Evolutionary conservation across 2,888 invertebrate genomes (phyloP), one percentile per base, ranked within the genome.

Genomic region (Volucella zonaria): DNA sequence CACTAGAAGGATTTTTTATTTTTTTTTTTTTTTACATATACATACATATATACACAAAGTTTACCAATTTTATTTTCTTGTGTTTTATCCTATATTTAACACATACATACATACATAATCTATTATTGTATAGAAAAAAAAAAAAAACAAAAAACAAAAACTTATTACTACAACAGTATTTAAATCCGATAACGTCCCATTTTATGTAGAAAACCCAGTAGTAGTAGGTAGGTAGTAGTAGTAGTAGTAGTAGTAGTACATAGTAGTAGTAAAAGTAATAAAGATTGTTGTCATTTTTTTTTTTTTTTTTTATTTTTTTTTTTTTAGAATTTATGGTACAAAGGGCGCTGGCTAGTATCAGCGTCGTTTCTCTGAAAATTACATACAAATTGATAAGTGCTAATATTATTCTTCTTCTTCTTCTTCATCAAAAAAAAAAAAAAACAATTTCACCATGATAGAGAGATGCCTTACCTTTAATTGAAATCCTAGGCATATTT

Each of bases 291-390:
- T 31, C 12, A n/a, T n/a, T n/a, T n/a, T n/a, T n/a, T n/a, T n/a
- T n/a, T n/a, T n/a, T n/a, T n/a, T n/a, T n/a, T n/a, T n/a, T n/a
- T n/a, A n/a, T n/a, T n/a, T n/a, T n/a, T n/a, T n/a, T n/a, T n/a
- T 54, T 43, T 43, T 73, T 47, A 64, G 64, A 52, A 71, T 49
- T 73, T 58, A 58, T 59, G 64, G 12, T 64, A 71, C 47, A 78
- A 12, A 64, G 49, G 42, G 56, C 54, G 64, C 78, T 70, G 77
- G 47, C 11, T 77, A 59, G 47, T 42, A 49, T 64, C 49, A 64
- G 71, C 71, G 43, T 64, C 43, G 56, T 73, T 43, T 49, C n/a
- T 71, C 71, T 79, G 78, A 71, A 79, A 79, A 58, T 66, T 43
- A 45, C 23, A 62, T 8, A 77, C 31, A 62, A 45, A 23, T 45